Conservation (phyloP, 2,888 invertebrate genomes). For the Chymomyza fuscimana region DNA sequence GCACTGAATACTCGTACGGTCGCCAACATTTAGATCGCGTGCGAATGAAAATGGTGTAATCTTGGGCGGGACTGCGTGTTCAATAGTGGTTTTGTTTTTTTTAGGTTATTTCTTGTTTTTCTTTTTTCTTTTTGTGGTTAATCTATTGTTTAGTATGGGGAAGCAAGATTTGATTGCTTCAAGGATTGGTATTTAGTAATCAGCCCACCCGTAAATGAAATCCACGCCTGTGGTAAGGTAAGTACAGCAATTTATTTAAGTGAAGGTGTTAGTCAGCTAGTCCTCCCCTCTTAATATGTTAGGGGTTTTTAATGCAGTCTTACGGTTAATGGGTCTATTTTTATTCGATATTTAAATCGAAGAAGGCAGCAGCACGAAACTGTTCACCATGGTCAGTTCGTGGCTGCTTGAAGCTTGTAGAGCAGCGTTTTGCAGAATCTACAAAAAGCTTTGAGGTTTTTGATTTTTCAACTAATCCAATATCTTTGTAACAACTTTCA, state of each 20-base stretch:
- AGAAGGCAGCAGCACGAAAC: not conserved
- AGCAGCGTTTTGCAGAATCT: too few species aligned
- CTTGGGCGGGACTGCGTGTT: slow-evolving; percentile 82
- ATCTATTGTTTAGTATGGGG: not conserved
- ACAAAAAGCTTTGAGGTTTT: not conserved
- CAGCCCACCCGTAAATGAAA: not conserved
- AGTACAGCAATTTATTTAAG: slow-evolving; percentile 3
- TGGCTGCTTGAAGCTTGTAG: too few species aligned
- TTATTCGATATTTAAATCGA: not conserved
- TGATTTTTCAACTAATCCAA: not conserved
- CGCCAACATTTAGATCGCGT: slow-evolving; percentile 83
- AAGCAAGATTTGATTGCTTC: not conserved
- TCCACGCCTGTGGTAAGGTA: slow-evolving; percentile 1
- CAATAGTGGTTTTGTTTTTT: slow-evolving; percentile 27
- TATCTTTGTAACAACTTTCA: too few species aligned
- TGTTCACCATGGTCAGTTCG: too few species aligned
- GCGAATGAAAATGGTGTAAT: slow-evolving; percentile 85
- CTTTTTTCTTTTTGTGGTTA: not conserved
- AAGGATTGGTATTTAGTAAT: not conserved
- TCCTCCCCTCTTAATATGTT: not conserved
- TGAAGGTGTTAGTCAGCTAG: slow-evolving; percentile 3
- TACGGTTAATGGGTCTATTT: too few species aligned
- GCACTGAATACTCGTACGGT: slow-evolving; percentile 83
- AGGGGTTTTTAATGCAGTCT: not conserved
- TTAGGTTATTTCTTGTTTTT: slow-evolving; percentile 9